Evolutionary conservation across 2,113 vertebrate species (phyloP).

Genomic region (Manacus vitellinus): DNA sequence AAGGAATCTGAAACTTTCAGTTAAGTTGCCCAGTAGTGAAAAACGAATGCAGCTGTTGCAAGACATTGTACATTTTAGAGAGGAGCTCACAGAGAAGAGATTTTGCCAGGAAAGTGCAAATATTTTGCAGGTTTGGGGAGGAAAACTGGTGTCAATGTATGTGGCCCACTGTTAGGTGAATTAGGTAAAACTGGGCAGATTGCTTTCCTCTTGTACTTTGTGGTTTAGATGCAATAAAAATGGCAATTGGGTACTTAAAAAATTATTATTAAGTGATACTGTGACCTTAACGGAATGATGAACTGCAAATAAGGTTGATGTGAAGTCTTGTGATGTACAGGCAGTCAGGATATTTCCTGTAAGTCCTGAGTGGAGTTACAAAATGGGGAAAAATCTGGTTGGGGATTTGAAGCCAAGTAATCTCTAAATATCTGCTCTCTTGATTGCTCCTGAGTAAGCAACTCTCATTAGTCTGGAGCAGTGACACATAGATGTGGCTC

Average conservation of each 20-base stretch:
- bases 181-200: neutral
- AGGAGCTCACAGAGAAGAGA: neutral
- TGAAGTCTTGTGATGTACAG: neutral
- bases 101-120: neutral
- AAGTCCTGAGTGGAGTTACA: neutral
- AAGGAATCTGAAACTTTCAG: neutral
- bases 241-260: neutral
- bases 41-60: neutral
- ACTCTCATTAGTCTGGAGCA: neutral
- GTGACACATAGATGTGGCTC: neutral
- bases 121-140: neutral
- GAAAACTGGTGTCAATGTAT: neutral
- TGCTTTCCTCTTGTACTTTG: neutral
- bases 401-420: neutral
- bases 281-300: neutral
- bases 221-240: neutral
- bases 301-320: neutral
- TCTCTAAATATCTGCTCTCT: neutral
- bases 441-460: neutral
- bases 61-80: fast-evolving
- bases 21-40: neutral
- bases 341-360: neutral
- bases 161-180: neutral
- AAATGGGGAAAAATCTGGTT: neutral
- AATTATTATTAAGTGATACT: neutral